Evolutionary conservation across 2,797 vertebrate species (phyloP).

Genomic region (Sebastes variabilis): DNA sequence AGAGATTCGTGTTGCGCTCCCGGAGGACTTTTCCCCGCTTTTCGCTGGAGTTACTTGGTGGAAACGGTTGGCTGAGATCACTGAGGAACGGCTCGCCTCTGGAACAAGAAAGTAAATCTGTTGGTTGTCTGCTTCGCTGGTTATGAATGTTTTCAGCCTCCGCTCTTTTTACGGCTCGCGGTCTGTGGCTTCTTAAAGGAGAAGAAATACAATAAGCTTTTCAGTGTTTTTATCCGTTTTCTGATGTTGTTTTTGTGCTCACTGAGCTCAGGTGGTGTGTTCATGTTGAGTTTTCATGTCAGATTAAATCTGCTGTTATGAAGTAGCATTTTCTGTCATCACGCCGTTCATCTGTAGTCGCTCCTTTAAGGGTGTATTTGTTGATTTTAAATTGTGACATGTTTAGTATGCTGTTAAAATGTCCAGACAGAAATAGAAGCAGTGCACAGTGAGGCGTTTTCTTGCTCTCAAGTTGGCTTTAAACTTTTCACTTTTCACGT

Average conservation of each 20-base stretch:
- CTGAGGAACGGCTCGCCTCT: conserved; percentile 78
- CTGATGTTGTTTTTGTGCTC: conserved; percentile 30
- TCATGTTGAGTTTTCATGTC: conserved; percentile 47
- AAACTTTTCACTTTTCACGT: conserved; percentile 68
- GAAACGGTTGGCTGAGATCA: conserved; percentile 79
- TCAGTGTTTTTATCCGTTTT: conserved; percentile 22
- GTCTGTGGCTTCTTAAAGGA: conserved; percentile 78
- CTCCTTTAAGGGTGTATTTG: conserved; percentile 4
- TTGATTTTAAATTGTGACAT: not conserved
- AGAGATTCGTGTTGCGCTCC: conserved; percentile 53
- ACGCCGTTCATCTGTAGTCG: not conserved
- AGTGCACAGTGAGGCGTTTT: conserved; percentile 28
- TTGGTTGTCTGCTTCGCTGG: conserved; percentile 81
- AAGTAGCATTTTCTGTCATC: conserved; percentile 42
- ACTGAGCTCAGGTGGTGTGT: conserved; percentile 24
- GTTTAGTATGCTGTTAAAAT: conserved; percentile 16
- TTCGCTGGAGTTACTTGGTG: conserved; percentile 81
- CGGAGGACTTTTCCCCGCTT: conserved; percentile 78
- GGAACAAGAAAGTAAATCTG: conserved; percentile 89
- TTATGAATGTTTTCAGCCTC: conserved; percentile 83
- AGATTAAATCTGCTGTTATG: conserved; percentile 33
- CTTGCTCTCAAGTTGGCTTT: conserved; percentile 67
- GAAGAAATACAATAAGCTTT: conserved; percentile 60
- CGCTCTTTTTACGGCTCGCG: conserved; percentile 73
- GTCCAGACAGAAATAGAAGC: conserved; percentile 18